Percentiles rank a stretch among this genome's conserved stretches.
These are phyloP conservation scores for Molossus alvarezi DNA, from an alignment of 2,797 vertebrate species.

Conservation along the genomic window DNA sequence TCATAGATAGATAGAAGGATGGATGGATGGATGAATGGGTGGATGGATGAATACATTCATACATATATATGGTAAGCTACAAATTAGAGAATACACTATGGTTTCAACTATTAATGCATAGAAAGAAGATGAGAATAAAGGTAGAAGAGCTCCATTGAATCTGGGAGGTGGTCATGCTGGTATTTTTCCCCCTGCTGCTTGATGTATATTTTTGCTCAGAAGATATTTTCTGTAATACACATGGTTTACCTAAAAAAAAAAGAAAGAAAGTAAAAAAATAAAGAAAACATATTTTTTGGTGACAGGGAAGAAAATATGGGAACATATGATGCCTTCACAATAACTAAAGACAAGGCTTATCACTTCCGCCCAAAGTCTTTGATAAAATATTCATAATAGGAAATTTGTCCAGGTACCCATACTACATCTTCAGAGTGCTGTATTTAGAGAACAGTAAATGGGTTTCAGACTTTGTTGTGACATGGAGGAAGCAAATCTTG, in stretches of 20 bases:
- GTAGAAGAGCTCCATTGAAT: background rate
- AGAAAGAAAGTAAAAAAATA: background rate
- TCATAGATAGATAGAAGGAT: background rate
- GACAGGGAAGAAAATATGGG: conserved; percentile 30
- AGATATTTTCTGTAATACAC: conserved; percentile 44
- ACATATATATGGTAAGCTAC: background rate
- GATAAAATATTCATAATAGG: conserved; percentile 37
- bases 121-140: background rate
- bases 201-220: background rate
- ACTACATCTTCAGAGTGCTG: background rate
- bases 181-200: background rate
- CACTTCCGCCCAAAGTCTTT: background rate
- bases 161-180: background rate
- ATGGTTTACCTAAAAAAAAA: conserved; percentile 5
- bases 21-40: background rate
- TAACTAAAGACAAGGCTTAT: background rate
- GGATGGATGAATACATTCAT: background rate
- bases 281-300: background rate
- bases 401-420: background rate
- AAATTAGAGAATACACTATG: background rate
- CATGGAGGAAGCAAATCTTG: background rate
- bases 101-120: conserved; percentile 1
- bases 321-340: background rate
- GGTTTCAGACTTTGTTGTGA: background rate
- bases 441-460: background rate